Conservation (phyloP, 2,113 vertebrate species). For the Eulemur rufifrons region DNA sequence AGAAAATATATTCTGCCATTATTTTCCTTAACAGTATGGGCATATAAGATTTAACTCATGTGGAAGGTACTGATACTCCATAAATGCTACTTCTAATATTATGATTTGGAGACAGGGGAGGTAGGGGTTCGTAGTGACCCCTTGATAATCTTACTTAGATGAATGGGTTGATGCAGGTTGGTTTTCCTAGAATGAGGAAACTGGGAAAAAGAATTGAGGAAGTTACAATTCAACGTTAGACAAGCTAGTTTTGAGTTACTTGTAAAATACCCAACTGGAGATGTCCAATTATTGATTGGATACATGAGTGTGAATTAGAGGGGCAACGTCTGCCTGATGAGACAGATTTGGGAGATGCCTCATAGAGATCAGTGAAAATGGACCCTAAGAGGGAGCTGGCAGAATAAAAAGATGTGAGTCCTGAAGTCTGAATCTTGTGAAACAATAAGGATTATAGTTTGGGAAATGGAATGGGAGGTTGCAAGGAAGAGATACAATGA, state of each 20-base stretch:
- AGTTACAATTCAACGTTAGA: neutral
- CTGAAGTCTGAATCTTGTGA: neutral
- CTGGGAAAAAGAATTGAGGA: neutral
- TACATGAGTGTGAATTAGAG: neutral
- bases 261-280: neutral
- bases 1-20: neutral
- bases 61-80: neutral
- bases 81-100: neutral
- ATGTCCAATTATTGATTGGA: neutral
- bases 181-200: neutral
- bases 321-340: neutral
- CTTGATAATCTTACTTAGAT: neutral
- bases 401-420: neutral
- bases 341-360: neutral
- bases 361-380: neutral
- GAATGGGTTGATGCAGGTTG: neutral
- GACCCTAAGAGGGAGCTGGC: neutral
- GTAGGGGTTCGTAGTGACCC: no score
- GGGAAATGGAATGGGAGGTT: neutral
- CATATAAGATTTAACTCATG: neutral
- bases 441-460: neutral
- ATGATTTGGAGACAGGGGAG: accelerated
- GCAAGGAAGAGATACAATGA: neutral
- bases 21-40: neutral
- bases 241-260: neutral